Conservation (phyloP, 2,113 vertebrate genomes). For the Natator depressus region DNA sequence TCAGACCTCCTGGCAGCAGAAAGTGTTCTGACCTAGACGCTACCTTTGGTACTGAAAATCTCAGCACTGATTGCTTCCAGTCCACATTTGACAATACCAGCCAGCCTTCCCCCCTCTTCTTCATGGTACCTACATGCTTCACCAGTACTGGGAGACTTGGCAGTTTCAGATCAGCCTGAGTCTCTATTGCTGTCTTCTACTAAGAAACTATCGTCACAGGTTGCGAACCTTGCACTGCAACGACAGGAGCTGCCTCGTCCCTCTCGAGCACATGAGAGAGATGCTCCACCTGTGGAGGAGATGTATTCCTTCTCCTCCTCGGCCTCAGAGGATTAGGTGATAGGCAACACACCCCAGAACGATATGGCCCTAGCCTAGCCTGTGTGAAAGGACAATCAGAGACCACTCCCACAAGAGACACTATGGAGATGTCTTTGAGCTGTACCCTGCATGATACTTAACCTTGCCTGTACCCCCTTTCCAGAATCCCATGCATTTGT, state of each 20-base stretch:
- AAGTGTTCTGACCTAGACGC: background rate
- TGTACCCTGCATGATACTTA: background rate
- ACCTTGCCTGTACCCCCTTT: background rate
- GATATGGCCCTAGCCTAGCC: too few species aligned
- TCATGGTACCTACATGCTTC: background rate
- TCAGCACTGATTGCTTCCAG: background rate
- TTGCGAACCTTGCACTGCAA: too few species aligned
- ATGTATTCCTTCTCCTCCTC: too few species aligned
- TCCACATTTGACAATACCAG: background rate
- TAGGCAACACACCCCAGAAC: too few species aligned
- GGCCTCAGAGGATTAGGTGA: too few species aligned
- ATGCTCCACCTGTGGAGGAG: too few species aligned
- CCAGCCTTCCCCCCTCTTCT: background rate
- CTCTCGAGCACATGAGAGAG: too few species aligned
- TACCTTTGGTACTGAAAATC: background rate
- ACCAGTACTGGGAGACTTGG: background rate
- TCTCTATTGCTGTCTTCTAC: too few species aligned
- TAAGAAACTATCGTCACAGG: too few species aligned
- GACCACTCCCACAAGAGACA: too few species aligned
- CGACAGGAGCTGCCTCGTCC: too few species aligned
- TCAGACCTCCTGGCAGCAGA: background rate
- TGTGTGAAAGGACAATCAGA: too few species aligned
- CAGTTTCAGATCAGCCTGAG: background rate
- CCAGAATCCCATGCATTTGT: background rate
- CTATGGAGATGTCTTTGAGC: background rate